Conservation (phyloP, 2,797 vertebrate genomes). For the Dermochelys coriacea region DNA sequence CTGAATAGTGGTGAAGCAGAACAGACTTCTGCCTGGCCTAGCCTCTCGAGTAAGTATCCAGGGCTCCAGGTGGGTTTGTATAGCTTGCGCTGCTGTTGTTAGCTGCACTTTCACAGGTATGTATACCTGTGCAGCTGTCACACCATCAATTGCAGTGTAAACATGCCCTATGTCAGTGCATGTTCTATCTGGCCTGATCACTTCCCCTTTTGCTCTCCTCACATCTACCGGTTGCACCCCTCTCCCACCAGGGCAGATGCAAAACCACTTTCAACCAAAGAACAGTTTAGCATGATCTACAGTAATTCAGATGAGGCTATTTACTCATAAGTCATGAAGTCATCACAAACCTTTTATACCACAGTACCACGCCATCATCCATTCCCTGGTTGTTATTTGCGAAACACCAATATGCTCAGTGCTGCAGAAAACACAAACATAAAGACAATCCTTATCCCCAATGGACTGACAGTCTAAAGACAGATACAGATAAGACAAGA, state of each 20-base stretch:
- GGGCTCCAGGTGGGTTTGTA: too few relatives aligned
- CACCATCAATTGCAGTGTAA: neutral
- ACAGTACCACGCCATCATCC: neutral
- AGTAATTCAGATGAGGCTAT: neutral
- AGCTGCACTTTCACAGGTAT: neutral
- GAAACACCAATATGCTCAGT: fast-evolving
- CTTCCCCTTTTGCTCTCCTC: neutral
- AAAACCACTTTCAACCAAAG: neutral
- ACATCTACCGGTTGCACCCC: neutral
- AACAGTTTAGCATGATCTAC: neutral
- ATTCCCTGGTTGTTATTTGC: neutral
- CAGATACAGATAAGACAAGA: neutral
- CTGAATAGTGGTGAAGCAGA: neutral
- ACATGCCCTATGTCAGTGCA: neutral
- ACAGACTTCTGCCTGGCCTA: neutral
- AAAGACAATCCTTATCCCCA: neutral
- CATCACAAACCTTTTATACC: fast-evolving
- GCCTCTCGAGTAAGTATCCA: neutral
- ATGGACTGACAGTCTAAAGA: neutral
- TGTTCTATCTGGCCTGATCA: neutral
- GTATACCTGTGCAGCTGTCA: neutral
- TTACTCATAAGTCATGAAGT: neutral
- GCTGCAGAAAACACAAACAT: neutral
- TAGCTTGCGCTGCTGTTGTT: neutral
- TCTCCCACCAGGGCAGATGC: neutral